phyloP scores from a whole-genome alignment of 2,113 vertebrate species.

The Triplophysa rosa region DNA sequence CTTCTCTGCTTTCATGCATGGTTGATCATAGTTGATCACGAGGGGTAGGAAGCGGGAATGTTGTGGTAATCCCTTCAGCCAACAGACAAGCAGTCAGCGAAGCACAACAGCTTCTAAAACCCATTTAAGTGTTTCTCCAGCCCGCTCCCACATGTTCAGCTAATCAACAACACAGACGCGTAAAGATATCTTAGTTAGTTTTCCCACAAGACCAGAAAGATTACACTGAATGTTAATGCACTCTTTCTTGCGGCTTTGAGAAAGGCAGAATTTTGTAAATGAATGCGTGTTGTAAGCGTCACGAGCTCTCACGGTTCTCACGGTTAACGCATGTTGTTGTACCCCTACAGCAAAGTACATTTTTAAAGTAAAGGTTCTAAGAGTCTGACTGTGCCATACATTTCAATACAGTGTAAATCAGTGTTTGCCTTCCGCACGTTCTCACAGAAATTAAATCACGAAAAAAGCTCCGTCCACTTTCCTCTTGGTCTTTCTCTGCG shows the following conservation, averaged over 20 bases:
- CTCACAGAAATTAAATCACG: constrained; percentile 22
- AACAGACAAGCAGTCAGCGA: constrained; percentile 36
- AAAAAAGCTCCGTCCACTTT: constrained; percentile 21
- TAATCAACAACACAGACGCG: constrained; percentile 45
- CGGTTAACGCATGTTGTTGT: background rate
- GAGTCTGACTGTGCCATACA: background rate
- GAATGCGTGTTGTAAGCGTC: background rate
- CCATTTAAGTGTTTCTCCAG: constrained; percentile 43
- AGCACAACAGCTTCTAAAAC: constrained; percentile 40
- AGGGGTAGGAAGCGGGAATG: constrained; percentile 40
- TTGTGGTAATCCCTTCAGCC: constrained; percentile 37
- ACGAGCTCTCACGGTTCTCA: too few relatives aligned
- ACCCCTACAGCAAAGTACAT: background rate
- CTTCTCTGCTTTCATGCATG: constrained; percentile 13
- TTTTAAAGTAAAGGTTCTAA: background rate
- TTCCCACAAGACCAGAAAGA: constrained; percentile 8
- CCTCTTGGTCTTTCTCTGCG: constrained; percentile 10
- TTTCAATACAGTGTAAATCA: background rate
- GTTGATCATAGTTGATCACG: constrained; percentile 29
- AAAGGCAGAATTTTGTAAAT: background rate
- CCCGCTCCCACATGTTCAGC: constrained; percentile 11
- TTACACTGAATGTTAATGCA: constrained; percentile 25
- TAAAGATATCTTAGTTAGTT: constrained; percentile 20
- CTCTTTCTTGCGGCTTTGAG: constrained; percentile 12
- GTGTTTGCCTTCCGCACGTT: background rate